Percentiles rank a stretch among this genome's conserved stretches.
These are phyloP conservation scores for Triplophysa bombifrons DNA, from an alignment of 2,797 vertebrate species.

Conservation along the genomic window DNA sequence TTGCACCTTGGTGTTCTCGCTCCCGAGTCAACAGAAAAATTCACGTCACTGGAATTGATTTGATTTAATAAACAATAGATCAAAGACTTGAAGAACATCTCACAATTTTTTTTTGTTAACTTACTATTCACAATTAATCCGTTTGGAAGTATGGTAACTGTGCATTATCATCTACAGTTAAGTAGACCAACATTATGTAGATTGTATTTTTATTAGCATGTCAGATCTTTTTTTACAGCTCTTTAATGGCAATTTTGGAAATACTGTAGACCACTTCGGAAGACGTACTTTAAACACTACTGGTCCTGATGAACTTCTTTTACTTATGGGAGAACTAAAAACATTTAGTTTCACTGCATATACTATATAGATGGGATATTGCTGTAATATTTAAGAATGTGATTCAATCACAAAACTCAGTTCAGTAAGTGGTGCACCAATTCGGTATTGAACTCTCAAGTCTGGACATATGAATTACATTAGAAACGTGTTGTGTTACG, in stretches of 20 bases:
- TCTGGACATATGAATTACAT: neutral
- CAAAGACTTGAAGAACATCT: neutral
- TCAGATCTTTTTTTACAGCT: too few relatives aligned
- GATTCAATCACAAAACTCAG: too few relatives aligned
- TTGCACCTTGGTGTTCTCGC: constrained; percentile 29
- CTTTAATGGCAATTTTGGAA: neutral
- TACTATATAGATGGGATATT: too few relatives aligned
- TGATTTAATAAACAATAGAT: constrained; percentile 28
- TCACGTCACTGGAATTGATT: neutral
- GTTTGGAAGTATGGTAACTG: neutral
- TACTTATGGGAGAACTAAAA: too few relatives aligned
- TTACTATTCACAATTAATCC: neutral
- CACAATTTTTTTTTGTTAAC: neutral
- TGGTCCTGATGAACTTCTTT: too few relatives aligned
- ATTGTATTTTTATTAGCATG: too few relatives aligned
- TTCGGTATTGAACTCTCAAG: neutral
- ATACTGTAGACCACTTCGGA: neutral
- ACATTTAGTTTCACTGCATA: too few relatives aligned
- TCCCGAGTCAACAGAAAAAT: constrained; percentile 15
- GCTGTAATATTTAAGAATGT: too few relatives aligned
- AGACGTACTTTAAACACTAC: too few relatives aligned
- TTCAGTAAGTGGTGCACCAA: neutral
- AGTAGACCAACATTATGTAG: too few relatives aligned
- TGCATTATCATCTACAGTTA: neutral
- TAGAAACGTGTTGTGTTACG: neutral